A percentile compares a stretch with the other conserved stretches of the same genome.
These are phyloP conservation scores for Thryonomys swinderianus DNA, from an alignment of 2,113 vertebrate species.

Conservation along the genomic window DNA sequence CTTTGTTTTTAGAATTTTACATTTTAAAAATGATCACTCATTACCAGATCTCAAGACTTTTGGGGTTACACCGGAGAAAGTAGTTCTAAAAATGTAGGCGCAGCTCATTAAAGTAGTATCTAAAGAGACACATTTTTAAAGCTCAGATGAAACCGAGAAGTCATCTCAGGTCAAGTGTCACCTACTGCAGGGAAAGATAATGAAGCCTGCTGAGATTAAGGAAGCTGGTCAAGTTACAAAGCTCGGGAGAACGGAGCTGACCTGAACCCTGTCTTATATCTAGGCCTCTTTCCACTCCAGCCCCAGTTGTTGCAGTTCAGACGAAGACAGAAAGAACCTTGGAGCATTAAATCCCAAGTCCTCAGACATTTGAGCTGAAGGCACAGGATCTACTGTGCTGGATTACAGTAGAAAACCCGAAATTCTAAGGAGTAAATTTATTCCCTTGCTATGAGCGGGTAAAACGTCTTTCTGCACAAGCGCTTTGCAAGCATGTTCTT, in stretches of 20 bases:
- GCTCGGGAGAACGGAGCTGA: background rate
- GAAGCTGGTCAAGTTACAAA: background rate
- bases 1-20: background rate
- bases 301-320: background rate
- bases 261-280: background rate
- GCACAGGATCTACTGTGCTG: background rate
- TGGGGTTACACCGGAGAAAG: background rate
- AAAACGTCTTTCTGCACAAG: background rate
- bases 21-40: background rate
- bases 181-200: background rate
- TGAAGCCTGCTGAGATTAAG: background rate
- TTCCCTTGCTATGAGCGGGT: background rate
- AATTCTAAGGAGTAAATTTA: background rate
- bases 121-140: background rate
- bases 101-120: conserved; percentile 23
- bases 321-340: background rate
- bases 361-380: background rate
- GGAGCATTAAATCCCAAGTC: background rate
- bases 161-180: conserved; percentile 15
- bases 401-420: background rate
- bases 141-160: background rate
- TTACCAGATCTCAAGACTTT: background rate
- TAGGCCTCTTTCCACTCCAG: background rate
- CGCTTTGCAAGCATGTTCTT: background rate
- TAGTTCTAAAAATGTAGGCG: background rate